Base-by-base conservation (phyloP, 2,888 invertebrate genomes). In the Lucinisca nassula region DNA sequence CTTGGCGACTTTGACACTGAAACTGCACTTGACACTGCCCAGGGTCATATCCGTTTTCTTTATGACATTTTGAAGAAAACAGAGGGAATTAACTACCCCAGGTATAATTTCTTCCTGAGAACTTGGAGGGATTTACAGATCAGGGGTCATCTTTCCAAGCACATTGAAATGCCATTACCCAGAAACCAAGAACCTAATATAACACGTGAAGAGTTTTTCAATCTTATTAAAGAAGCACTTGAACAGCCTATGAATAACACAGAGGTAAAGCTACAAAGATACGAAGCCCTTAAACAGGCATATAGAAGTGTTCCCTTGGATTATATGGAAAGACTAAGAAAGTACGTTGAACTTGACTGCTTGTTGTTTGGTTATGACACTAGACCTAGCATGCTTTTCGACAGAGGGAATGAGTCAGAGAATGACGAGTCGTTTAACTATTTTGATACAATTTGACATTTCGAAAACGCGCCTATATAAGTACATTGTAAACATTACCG, bases 51-150 rank as follows among this genome's bases (percentile, higher is more conserved):
- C 1, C 8, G 21, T 6, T 74, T 40, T 40, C 74, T 74, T 3
- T 74, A 27, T 30, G 10, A 40, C n/a, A 45, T 24, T 3, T 45
- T 45, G 17, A 49, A 49, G 8, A 14, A 4, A 1, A 30, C 30
- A 45, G 4, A 74, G 27, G 24, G 12, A 1, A 0, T 45, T 0
- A 40, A 45, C 12, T 74, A 74, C 30, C 74, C 74, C 8, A 40
- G 8, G n/a, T 74, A 74, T 30, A 74, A 49, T 27, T 74, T 74
- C 40, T 74, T 74, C 21, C 74, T 74, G n/a, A 12, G 74, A 17
- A 45, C 74, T 10, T 74, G 74, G 45, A 38, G 49, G 45, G 74
- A 74, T 40, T 45, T 74, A 12, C 74, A 74, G 12, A 45, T 74
- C 17, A 40, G 74, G 45, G 74, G 74, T n/a, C 27, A 45, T 45